Evolutionary conservation across 2,888 invertebrate genomes (phyloP), one percentile per base, ranked within the genome.

Genomic region (Andrena minutula): DNA sequence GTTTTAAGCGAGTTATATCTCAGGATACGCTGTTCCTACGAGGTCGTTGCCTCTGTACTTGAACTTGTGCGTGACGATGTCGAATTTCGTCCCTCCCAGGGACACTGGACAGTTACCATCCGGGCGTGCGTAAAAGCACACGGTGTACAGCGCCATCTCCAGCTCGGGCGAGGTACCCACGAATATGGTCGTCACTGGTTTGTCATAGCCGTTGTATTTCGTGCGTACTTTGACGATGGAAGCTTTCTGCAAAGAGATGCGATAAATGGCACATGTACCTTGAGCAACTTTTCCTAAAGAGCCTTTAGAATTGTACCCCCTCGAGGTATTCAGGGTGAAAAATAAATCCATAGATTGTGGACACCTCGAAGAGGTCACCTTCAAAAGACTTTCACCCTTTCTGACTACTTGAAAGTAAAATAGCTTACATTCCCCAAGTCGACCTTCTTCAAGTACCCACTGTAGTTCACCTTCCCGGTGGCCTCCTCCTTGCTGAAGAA

Each of bases 161-260:
- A 98, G 94, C 94, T 99, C 99, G 0, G 99, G 99, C 71, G 98
- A 98, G 1, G 97, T 97, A 30, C 98, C 98, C 81, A 98, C 95
- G 90, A 98, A 97, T 95, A 98, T 95, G 0, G 96, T 95, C 70
- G 96, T 96, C 0, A 97, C 97, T 0, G 98, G 97, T 91, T 98
- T 98, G 84, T 96, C 96, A 1, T 95, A 94, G 0, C 96, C 96
- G 90, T 96, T 95, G 93, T 97, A 96, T 73, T 95, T 96, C 82
- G 97, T 96, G 84, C 97, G 97, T 58, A 96, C 93, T 92, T 97
- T 97, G 35, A 97, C 69, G 23, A 98, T 95, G 3, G 95, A 95
- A 51, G 97, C 97, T 95, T 97, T 97, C 97, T 98, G 95, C 63
- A 95, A 95, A 71, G 68, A 20, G 16, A 41, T 41, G 32, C 1